Evolutionary conservation across 2,888 invertebrate species (phyloP).

Genomic region (Acrocyrtus sp.): DNA sequence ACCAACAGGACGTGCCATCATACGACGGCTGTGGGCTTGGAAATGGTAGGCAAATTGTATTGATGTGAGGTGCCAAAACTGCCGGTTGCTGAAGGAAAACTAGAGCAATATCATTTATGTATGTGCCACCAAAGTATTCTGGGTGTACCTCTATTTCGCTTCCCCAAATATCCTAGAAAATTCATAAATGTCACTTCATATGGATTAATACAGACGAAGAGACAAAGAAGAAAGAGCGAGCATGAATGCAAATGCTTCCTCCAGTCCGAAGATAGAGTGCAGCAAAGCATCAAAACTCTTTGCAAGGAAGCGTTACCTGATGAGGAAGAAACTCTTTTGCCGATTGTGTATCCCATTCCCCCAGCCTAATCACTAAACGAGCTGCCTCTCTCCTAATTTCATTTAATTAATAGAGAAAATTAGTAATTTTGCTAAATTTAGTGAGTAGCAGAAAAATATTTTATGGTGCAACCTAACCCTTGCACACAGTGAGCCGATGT

Average conservation of each 20-base stretch:
- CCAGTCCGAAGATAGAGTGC: conserved; percentile 10
- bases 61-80: conserved; percentile 75
- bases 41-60: conserved; percentile 75
- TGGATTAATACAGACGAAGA: neutral
- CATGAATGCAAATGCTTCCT: neutral
- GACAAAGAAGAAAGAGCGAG: conserved; percentile 9
- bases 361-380: conserved; percentile 73
- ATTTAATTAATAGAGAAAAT: neutral
- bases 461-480: too few species aligned
- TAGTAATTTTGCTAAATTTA: neutral
- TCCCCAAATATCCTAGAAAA: conserved; percentile 54
- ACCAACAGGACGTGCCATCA: conserved; percentile 72
- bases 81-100: conserved; percentile 75
- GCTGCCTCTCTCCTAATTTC: conserved; percentile 57
- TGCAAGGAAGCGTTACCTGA: conserved; percentile 71
- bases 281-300: conserved; percentile 1
- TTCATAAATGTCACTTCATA: neutral
- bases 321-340: conserved; percentile 76
- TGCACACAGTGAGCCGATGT: conserved; percentile 65
- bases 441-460: too few species aligned
- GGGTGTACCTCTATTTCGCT: conserved; percentile 69
- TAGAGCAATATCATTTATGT: conserved; percentile 80
- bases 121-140: conserved; percentile 74
- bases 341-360: conserved; percentile 86
- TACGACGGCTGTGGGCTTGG: conserved; percentile 65